Conservation (phyloP, 2,113 vertebrate species). For the Irena cyanogastra region DNA sequence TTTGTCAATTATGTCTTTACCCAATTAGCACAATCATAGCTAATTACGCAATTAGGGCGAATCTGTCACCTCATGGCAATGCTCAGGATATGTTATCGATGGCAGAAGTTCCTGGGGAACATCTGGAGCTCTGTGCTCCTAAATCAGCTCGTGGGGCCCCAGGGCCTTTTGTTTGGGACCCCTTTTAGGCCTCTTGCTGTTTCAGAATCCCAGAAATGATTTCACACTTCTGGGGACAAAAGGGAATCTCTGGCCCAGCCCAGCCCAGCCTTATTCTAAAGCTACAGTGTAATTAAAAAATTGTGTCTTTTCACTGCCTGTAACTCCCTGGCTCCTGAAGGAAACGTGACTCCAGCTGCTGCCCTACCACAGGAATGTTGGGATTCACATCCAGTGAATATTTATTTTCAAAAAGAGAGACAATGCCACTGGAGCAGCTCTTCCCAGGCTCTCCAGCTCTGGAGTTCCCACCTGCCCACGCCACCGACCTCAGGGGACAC, state of each 20-base stretch:
- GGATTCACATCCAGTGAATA: background rate
- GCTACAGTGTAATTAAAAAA: background rate
- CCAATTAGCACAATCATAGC: conserved; percentile 70
- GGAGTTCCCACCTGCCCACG: background rate
- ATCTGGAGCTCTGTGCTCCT: background rate
- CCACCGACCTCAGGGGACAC: background rate
- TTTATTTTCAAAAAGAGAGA: background rate
- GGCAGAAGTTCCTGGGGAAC: background rate
- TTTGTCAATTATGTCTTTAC: conserved; percentile 65
- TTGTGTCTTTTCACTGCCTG: accelerated
- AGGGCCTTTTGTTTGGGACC: background rate
- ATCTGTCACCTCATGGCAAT: conserved; percentile 54
- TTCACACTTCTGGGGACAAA: conserved; percentile 26
- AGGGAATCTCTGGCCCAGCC: background rate
- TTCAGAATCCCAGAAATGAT: background rate
- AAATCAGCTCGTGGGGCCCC: accelerated
- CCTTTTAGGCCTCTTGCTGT: background rate
- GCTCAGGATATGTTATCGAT: conserved; percentile 2
- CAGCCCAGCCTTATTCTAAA: background rate
- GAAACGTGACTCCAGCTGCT: accelerated
- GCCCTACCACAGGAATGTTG: background rate
- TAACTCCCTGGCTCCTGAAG: background rate
- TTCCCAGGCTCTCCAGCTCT: background rate
- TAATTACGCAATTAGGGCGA: conserved; percentile 72
- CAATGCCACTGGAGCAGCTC: background rate